Evolutionary conservation across 1,140 invertebrate species (phyloP).

Genomic region (Melanaphis sacchari): DNA sequence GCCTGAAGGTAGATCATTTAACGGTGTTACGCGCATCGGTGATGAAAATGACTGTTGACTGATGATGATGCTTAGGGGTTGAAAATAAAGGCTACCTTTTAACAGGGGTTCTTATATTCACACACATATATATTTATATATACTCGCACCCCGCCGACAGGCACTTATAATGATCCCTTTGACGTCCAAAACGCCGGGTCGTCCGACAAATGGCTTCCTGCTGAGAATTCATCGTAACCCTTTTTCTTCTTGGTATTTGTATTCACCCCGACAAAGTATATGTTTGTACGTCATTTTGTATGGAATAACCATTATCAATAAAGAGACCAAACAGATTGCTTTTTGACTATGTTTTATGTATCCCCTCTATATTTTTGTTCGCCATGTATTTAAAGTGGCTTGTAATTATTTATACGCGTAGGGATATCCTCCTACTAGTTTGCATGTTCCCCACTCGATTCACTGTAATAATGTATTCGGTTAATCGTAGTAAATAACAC

Average conservation of each 20-base stretch:
- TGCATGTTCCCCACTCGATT: not conserved
- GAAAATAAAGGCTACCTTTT: constrained; percentile 43
- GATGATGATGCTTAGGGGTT: constrained; percentile 13
- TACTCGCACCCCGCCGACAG: not conserved
- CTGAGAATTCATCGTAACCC: constrained; percentile 27
- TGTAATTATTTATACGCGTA: not conserved
- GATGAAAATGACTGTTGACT: constrained; percentile 18
- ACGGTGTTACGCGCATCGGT: constrained; percentile 5
- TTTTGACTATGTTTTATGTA: not conserved
- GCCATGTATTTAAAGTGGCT: not conserved
- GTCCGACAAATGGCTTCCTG: constrained; percentile 40
- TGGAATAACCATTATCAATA: not conserved
- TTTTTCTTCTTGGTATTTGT: not conserved
- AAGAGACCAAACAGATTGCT: constrained; percentile 13
- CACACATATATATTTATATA: not conserved
- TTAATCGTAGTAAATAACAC: not conserved
- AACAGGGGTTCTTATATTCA: not conserved
- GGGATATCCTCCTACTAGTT: not conserved
- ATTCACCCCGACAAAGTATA: not conserved
- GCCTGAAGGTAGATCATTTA: constrained; percentile 3
- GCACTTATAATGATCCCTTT: constrained; percentile 43
- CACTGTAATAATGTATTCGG: not conserved
- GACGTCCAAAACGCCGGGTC: constrained; percentile 24
- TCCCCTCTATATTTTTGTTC: not conserved
- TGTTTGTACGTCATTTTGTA: not conserved